Base-by-base conservation (phyloP, 2,797 vertebrate genomes). In the Siniperca scherzeri region DNA sequence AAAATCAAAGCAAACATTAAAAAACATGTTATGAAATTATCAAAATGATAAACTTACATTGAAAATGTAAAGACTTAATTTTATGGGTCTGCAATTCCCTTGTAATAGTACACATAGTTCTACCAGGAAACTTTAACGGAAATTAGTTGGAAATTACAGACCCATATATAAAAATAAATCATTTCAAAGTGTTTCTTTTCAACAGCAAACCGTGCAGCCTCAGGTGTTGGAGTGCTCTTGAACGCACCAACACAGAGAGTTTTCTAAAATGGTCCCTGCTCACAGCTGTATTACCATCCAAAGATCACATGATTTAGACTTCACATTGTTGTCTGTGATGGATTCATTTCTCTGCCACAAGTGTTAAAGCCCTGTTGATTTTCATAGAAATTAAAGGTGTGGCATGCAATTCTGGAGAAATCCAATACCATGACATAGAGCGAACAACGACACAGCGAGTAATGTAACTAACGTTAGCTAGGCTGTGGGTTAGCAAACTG, bases 151-250 rank as follows among this genome's bases (percentile, higher is more conserved):
- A 42, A 70, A 44, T 44, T 11, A 38, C 13, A 71, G 17, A 72
- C 12, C 1, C 27, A 11, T 17, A 40, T 36, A 36, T 2, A 22
- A n/a, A n/a, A 44, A 14, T 22, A 1, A 14, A 57, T 3, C 21
- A 46, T 13, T 27, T 66, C 7, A 8, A 46, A 42, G 44, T 56
- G 5, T 30, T 11, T 27, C 30, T 21, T 27, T 52, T 65, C 14
- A 46, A 0, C n/a, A 19, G 22, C 11, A 21, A 19, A 25, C 7
- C 12, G 5, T 21, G 16, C 36, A 33, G 38, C 38, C 50, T 30
- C 61, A 21, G 46, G n/a, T 64, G 59, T 25, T 40, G 44, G 16
- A 50, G 71, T 62, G 46, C 50, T 53, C 46, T 27, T 62, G 57
- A 74, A 64, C 21, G 5, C 33, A 40, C 22, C 44, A 13, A 12